Evolutionary conservation across 2,113 vertebrate species (phyloP).

Genomic region (Sinocyclocheilus rhinocerous): DNA sequence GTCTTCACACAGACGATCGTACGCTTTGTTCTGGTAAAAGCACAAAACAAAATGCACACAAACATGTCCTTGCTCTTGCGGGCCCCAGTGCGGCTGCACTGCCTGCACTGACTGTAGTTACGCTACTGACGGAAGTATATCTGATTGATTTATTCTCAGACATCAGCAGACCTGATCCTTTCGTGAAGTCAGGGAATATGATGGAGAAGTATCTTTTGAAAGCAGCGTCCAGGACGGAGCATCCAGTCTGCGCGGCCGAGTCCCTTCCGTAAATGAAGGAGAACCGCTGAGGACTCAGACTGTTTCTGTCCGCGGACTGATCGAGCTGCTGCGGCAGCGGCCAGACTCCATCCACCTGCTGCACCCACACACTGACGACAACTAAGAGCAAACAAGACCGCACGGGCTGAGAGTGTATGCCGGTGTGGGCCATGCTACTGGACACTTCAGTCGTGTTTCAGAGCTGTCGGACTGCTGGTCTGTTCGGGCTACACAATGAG

Average conservation of each 20-base stretch:
- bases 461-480: not conserved
- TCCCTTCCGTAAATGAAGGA: constrained; percentile 68
- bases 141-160: not conserved
- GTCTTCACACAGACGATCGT: too few species aligned
- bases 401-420: not conserved
- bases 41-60: too few species aligned
- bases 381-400: not conserved
- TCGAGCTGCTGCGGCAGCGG: constrained; percentile 76
- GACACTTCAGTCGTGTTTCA: not conserved
- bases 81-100: too few species aligned
- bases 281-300: constrained; percentile 71
- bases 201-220: constrained; percentile 83
- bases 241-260: constrained; percentile 76
- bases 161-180: constrained; percentile 49
- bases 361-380: not conserved
- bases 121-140: not conserved
- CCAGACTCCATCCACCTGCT: constrained; percentile 72
- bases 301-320: constrained; percentile 60
- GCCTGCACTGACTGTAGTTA: too few species aligned
- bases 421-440: not conserved
- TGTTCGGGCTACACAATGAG: too few species aligned
- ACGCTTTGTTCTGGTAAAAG: too few species aligned
- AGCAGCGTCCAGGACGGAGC: constrained; percentile 81
- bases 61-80: too few species aligned
- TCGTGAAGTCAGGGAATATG: constrained; percentile 71